Evolutionary conservation across 2,888 invertebrate genomes (phyloP), one percentile per base, ranked within the genome.

Genomic region (Scaptomyza cyrtandrae): DNA sequence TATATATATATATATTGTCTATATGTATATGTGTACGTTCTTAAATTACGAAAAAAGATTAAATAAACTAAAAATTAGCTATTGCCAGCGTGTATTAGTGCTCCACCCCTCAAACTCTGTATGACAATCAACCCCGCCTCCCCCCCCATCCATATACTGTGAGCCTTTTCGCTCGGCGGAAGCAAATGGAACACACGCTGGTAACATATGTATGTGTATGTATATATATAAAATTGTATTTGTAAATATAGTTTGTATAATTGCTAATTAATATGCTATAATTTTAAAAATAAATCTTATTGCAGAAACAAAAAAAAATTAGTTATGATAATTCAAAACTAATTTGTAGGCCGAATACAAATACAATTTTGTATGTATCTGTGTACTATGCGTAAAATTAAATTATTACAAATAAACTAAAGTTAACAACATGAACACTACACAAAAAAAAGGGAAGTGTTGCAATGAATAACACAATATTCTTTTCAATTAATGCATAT

Each of bases 301-400:
- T 24, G 45, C 46, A 35, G 65, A 80, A 73, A 76, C 50, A 72
- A 68, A 78, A 68, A 77, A 77, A 76, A 78, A 67, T 73, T 74
- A 72, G 57, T 43, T 59, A 68, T 59, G 0, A 33, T 33, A 33
- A 29, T 29, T 10, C 65, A 64, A 66, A 80, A 72, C 41, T 35
- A 56, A 53, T 62, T 80, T 64, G 63, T 63, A n/a, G 69, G 45
- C 45, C 56, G 57, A 74, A 67, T 72, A 76, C 77, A 60, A 74
- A 77, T 67, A 71, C 77, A 78, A 33, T 33, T 61, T 41, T 49
- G 33, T 59, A 27, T 43, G 56, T 9, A 6, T 52, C 2, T 52
- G 29, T 52, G 39, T 48, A 16, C 14, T 55, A 41, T 55, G 60
- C 19, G 43, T 71, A 48, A 59, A 72, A 53, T 75, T 72, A 77